Evolutionary conservation across 2,797 vertebrate species (phyloP).

Genomic region (Staurois parvus): DNA sequence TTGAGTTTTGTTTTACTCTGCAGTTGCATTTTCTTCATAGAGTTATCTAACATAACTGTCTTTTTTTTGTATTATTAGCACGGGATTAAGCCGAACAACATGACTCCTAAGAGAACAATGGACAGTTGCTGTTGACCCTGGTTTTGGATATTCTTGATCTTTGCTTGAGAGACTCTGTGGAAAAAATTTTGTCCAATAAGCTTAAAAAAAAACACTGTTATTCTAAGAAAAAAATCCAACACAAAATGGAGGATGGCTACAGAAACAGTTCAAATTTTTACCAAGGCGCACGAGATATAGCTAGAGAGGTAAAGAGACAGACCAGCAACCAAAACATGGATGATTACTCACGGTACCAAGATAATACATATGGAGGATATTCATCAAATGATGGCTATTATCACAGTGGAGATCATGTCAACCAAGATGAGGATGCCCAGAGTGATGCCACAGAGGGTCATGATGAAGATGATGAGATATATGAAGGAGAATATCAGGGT

Average conservation of each 20-base stretch:
- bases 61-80: slow-evolving; percentile 41
- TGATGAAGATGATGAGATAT: slow-evolving; percentile 94
- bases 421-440: slow-evolving; percentile 89
- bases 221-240: not conserved
- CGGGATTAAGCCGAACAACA: not conserved
- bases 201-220: not conserved
- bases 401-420: slow-evolving; percentile 79
- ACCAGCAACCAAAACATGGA: slow-evolving; percentile 72
- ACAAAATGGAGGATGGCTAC: slow-evolving; percentile 86
- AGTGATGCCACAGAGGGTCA: slow-evolving; percentile 95
- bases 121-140: slow-evolving; percentile 5
- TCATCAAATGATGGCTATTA: slow-evolving; percentile 80
- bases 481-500: slow-evolving; percentile 97
- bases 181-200: not conserved
- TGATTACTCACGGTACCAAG: slow-evolving; percentile 76
- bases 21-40: not conserved
- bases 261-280: slow-evolving; percentile 80
- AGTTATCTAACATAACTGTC: not conserved
- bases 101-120: not conserved
- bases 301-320: slow-evolving; percentile 60
- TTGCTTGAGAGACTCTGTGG: not conserved
- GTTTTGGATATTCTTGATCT: not conserved
- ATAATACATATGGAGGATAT: slow-evolving; percentile 79
- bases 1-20: not conserved
- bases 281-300: slow-evolving; percentile 72